Conservation (phyloP, 2,113 vertebrate genomes). For the Chaetops frenatus region DNA sequence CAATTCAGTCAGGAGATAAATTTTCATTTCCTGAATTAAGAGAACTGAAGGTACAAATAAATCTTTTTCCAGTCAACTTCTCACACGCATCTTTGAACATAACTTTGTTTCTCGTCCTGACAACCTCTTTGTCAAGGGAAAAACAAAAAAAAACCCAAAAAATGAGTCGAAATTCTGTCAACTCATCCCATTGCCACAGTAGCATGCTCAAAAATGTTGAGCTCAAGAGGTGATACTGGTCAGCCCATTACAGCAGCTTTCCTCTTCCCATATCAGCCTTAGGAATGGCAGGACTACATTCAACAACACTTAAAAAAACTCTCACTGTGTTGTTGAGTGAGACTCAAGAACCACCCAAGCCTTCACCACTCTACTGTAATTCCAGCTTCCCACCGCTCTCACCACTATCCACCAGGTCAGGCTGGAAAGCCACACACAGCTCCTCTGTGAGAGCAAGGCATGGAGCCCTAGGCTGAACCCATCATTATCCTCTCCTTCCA, state of each 20-base stretch:
- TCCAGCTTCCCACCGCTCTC: neutral
- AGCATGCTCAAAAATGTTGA: neutral
- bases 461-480: neutral
- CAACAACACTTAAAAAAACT: neutral
- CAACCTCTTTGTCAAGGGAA: neutral
- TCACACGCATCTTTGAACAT: neutral
- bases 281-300: neutral
- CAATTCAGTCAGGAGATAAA: neutral
- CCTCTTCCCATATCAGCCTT: neutral
- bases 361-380: neutral
- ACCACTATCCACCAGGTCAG: neutral
- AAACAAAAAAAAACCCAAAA: rapidly evolving
- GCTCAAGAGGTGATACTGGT: neutral
- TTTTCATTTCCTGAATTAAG: neutral
- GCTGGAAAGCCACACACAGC: neutral
- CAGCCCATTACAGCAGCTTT: neutral
- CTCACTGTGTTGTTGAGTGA: neutral
- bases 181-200: neutral
- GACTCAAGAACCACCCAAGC: neutral
- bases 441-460: neutral
- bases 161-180: neutral
- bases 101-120: neutral
- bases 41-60: neutral
- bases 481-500: neutral
- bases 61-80: neutral